Base-by-base conservation (phyloP, 2,888 invertebrate species). In the Sphecodes monilicornis region DNA sequence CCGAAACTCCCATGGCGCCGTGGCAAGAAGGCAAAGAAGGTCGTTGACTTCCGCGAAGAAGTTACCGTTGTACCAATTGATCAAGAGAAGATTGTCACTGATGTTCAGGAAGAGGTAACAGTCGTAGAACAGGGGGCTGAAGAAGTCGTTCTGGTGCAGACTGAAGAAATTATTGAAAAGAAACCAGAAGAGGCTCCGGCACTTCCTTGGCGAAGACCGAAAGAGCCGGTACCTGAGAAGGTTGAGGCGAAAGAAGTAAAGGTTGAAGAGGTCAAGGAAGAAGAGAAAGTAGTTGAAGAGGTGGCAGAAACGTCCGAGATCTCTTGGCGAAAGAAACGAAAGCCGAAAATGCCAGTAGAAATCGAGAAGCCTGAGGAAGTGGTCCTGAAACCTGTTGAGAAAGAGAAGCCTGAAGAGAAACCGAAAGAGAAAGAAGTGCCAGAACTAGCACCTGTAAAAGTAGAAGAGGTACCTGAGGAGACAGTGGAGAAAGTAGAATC, bases 1-100 rank as follows among this genome's bases (percentile, higher is more conserved):
- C 95, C 96, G 1, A 94, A 96, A 64, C 93, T 96, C 78, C 96
- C 96, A 91, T 94, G 96, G 93, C 88, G 85, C 8, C 92, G 91
- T 29, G 90, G 86, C 22, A 92, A 91, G 54, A 92, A 91, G 43
- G 43, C 88, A 13, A 93, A 91, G 68, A 93, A 94, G 76, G 91
- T 92, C 0, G 94, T 94, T 46, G 93, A 94, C 46, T 93, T 94
- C 82, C 91, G 90, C 32, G 92, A 94, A 83, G 92, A 92, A 80
- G 93, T 94, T 1, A 94, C 92, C 11, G 83, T 94, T n/a, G 93
- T 94, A 32, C 93, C 93, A 0, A 92, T 94, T 39, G 90, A 93
- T 87, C 93, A 93, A 82, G 93, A 94, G 64, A 90, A 93, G 95
- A 88, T 86, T 22, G 88, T 92, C n/a, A 87, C 90, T 6, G 93